phyloP scores from a whole-genome alignment of 23 tunicate genomes.

The Styela clava region DNA sequence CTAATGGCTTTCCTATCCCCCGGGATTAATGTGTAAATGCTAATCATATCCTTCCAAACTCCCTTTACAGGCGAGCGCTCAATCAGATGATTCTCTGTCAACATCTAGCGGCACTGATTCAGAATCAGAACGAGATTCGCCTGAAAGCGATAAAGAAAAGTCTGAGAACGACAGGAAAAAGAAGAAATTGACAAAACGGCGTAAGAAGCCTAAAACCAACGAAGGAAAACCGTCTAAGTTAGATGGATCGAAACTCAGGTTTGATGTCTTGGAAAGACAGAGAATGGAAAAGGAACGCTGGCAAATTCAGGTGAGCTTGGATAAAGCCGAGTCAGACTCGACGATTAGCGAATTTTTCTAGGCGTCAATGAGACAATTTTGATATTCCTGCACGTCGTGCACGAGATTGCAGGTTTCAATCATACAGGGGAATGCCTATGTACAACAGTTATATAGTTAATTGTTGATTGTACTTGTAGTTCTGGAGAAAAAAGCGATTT shows the following conservation, averaged over 20 bases:
- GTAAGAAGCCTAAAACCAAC: constrained; percentile 25
- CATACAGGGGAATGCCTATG: no score
- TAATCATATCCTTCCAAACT: no score
- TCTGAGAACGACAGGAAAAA: neutral
- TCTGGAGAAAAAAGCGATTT: no score
- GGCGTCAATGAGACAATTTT: no score
- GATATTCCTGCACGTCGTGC: no score
- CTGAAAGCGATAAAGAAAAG: neutral
- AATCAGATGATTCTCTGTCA: neutral
- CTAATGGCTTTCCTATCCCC: no score
- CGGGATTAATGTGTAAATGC: no score
- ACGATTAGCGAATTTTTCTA: no score
- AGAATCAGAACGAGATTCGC: neutral
- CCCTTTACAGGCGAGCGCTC: neutral
- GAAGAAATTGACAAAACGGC: constrained; percentile 27
- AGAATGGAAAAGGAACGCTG: constrained; percentile 72
- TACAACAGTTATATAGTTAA: no score
- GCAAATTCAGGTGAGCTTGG: constrained; percentile 44
- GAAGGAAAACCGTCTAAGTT: constrained; percentile 56
- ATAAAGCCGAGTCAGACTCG: neutral
- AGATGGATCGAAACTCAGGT: constrained; percentile 46
- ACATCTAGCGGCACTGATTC: neutral
- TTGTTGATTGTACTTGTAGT: no score
- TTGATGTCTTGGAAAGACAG: constrained; percentile 66
- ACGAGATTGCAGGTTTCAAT: no score